A percentile compares a stretch with the other conserved stretches of the same genome.
These are phyloP conservation scores for Neodiprion virginianus DNA, from an alignment of 1,140 invertebrate genomes.

Conservation along the genomic window DNA sequence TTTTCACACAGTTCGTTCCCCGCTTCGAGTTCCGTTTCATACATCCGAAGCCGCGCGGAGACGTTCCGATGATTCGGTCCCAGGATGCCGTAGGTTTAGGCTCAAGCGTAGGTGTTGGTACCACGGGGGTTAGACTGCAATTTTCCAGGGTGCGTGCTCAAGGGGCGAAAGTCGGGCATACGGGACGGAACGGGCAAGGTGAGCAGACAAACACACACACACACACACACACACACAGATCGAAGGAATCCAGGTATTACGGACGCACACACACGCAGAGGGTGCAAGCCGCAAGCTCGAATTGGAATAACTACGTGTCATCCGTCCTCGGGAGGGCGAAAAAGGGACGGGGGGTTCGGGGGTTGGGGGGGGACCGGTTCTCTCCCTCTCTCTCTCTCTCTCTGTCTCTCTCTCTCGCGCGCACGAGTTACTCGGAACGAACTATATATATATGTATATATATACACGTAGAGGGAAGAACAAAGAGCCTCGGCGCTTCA, in stretches of 20 bases:
- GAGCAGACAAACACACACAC: neutral
- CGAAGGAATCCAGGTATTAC: neutral
- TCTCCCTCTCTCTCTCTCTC: slow-evolving; percentile 12
- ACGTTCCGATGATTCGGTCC: neutral
- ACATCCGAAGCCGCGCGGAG: neutral
- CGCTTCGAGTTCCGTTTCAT: neutral
- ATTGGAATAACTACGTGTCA: slow-evolving; percentile 9
- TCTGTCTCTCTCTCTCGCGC: slow-evolving; percentile 12
- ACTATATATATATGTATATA: slow-evolving; percentile 20
- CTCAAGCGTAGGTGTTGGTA: too few species aligned
- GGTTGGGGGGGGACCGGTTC: neutral
- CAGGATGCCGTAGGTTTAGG: neutral
- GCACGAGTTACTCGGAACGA: slow-evolving; percentile 41
- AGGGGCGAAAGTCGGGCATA: neutral
- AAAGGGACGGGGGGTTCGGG: neutral
- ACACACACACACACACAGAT: too few species aligned
- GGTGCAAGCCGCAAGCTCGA: slow-evolving; percentile 25
- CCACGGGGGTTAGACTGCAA: neutral
- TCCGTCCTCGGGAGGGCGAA: slow-evolving; percentile 16
- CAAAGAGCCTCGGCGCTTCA: slow-evolving; percentile 41
- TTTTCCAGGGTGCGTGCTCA: slow-evolving; percentile 16
- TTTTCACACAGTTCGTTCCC: neutral
- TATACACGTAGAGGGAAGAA: slow-evolving; percentile 15
- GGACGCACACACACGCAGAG: neutral
- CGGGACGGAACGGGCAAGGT: too few species aligned